Conservation (phyloP, 2,797 vertebrate species). For the Lutjanus argentimaculatus region DNA sequence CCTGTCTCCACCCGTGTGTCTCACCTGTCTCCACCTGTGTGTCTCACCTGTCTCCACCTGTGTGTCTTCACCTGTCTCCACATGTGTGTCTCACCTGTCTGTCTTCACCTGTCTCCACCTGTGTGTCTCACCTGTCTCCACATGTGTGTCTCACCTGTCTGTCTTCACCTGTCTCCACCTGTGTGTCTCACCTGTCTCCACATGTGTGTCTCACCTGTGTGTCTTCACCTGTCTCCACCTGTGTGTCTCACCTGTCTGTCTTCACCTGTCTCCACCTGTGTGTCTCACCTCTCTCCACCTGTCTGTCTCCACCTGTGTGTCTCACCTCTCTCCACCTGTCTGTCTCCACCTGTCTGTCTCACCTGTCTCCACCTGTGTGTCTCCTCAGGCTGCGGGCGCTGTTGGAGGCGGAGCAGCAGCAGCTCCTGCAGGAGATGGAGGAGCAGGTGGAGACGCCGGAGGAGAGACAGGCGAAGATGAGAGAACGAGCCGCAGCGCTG, state of each 20-base stretch:
- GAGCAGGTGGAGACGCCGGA: slow-evolving; percentile 80
- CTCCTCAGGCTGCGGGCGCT: slow-evolving; percentile 86
- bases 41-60: no score
- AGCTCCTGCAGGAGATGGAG: slow-evolving; percentile 85
- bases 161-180: neutral
- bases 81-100: neutral
- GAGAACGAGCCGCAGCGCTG: slow-evolving; percentile 80
- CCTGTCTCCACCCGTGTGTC: no score
- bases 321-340: no score
- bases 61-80: neutral
- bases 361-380: no score
- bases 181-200: neutral
- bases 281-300: neutral
- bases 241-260: neutral
- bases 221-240: neutral
- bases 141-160: neutral
- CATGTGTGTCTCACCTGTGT: neutral
- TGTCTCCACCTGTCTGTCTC: no score
- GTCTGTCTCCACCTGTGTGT: no score
- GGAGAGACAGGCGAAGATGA: slow-evolving; percentile 87
- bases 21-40: no score
- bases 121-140: neutral
- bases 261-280: neutral
- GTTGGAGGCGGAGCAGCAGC: slow-evolving; percentile 88
- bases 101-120: neutral